phyloP scores from a whole-genome alignment of 2,888 invertebrate species.

The Clepsis dumicolana region DNA sequence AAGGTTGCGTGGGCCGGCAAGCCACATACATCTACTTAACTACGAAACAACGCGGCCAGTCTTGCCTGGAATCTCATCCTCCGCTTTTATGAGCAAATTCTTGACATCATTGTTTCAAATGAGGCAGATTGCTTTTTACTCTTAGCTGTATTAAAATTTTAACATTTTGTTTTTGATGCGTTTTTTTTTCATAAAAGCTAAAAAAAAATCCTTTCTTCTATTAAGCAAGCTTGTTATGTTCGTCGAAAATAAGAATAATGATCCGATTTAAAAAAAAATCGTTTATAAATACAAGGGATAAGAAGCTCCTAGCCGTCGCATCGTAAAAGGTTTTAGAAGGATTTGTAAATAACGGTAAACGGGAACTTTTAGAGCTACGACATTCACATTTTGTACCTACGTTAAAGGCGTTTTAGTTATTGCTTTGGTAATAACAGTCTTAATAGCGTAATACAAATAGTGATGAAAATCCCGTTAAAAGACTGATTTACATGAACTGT shows the following conservation, averaged over 20 bases:
- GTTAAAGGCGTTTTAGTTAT: not conserved
- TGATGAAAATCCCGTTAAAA: not conserved
- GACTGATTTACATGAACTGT: constrained; percentile 15
- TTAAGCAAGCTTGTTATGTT: not conserved
- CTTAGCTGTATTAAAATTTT: not conserved
- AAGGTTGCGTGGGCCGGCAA: constrained; percentile 1
- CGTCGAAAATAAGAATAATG: not conserved
- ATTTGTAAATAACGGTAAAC: constrained; percentile 30
- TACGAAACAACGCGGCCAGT: constrained; percentile 1
- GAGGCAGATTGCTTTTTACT: not conserved
- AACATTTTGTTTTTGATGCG: not conserved
- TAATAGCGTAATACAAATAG: not conserved
- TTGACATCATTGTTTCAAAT: constrained; percentile 25
- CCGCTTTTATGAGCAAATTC: constrained; percentile 41
- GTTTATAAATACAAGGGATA: constrained; percentile 28
- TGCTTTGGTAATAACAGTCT: not conserved
- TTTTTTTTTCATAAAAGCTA: constrained; percentile 6
- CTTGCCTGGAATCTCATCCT: constrained; percentile 28
- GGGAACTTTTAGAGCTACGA: not conserved
- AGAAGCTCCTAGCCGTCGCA: constrained; percentile 17
- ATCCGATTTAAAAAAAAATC: constrained; percentile 22
- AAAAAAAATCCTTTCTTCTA: not conserved
- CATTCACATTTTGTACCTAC: not conserved
- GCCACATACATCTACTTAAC: constrained; percentile 16
- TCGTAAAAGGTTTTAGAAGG: constrained; percentile 31